Evolutionary conservation across 2,113 vertebrate genomes (phyloP).

Genomic region (Sturnira hondurensis): DNA sequence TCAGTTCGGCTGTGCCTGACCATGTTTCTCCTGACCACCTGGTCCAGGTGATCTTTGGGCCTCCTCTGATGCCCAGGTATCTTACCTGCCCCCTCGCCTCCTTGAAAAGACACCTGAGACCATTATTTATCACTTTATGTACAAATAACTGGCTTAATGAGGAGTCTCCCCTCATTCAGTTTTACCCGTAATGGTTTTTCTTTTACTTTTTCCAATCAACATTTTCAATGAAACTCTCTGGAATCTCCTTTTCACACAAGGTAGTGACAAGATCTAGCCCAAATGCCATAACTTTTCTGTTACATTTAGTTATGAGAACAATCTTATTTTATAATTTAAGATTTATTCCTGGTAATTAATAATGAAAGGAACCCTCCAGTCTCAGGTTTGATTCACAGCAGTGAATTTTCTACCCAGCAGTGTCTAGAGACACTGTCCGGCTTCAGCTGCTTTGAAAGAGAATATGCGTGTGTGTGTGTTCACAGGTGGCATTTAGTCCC

Average conservation of each 20-base stretch:
- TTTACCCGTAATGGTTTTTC: not conserved
- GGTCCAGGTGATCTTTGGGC: not conserved
- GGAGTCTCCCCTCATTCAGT: not conserved
- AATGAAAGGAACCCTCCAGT: not conserved
- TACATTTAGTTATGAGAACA: not conserved
- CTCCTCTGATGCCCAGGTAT: not conserved
- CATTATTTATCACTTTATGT: not conserved
- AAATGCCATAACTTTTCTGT: not conserved
- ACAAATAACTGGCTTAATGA: not conserved
- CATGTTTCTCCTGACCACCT: not conserved
- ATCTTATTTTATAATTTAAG: constrained; percentile 7
- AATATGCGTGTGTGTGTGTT: accelerated
- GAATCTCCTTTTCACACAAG: not conserved
- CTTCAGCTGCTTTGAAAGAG: not conserved
- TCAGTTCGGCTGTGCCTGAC: not conserved
- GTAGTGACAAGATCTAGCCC: not conserved
- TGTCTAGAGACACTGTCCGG: not conserved
- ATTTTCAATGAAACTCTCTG: not conserved
- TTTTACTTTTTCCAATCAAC: not conserved
- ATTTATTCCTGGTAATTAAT: not conserved
- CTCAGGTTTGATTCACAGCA: not conserved
- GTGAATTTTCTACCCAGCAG: not conserved
- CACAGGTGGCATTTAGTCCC: not conserved
- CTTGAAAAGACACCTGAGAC: not conserved
- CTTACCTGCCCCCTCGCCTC: not conserved